Base-by-base conservation (phyloP, 2,797 vertebrate species). In the Dicrostonyx torquatus region DNA sequence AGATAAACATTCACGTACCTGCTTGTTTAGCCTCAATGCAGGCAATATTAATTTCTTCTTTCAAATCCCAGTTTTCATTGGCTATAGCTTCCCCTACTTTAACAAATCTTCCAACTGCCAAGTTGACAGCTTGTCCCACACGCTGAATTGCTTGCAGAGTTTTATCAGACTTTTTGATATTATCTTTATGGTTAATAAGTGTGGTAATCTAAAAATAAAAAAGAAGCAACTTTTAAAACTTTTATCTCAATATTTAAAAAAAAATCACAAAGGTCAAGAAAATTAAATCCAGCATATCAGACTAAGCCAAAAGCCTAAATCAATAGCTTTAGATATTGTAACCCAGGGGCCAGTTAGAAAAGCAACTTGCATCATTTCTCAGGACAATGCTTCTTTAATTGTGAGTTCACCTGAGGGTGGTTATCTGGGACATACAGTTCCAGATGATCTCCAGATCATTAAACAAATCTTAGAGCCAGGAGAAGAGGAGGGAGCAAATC, bases 151-250 rank as follows among this genome's bases (percentile, higher is more conserved):
- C 99, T 96, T 98, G 98, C 96, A 99, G 98, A 80, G 99, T 99
- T 98, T 99, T 99, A 98, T 99, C 99, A 0, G 99, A 99, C 97
- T 99, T 99, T 98, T 99, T 99, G 95, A 99, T 99, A 98, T 99
- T 99, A 98, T 99, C 99, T 98, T 99, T 99, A 94, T 99, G 99
- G 98, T 99, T 99, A 98, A 99, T 99, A 96, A 99, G 99, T 17
- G 99, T 99, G 83, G 99, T 99, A 97, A 99, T 99, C 99, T 99
- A 98, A 79, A 98, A 98, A 95, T 17, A 91, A 92, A 84, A 84
- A 79, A 34, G 96, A 90, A 97, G 75, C 62, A 93, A 95, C 43
- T 87, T 96, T 89, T 89, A 97, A 97, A 93, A 96, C 93, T 40
- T 75, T 82, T 87, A 93, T 14, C 13, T 58, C 55, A 93, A 20